Evolutionary conservation across 2,797 vertebrate genomes (phyloP).

Genomic region (Pangasius larnaudii): DNA sequence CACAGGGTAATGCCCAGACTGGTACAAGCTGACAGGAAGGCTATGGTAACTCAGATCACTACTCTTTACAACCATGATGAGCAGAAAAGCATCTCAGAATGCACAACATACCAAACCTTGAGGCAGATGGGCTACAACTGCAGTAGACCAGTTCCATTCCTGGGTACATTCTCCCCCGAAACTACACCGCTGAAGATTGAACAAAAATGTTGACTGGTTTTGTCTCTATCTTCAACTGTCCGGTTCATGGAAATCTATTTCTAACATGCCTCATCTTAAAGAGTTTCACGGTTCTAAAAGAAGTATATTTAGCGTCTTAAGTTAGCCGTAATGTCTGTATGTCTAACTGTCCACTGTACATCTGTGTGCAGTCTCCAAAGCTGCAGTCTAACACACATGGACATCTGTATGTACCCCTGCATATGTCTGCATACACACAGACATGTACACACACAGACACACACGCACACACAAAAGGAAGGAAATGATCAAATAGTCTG

Average conservation of each 20-base stretch:
- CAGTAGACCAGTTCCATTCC: background rate
- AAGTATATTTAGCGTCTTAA: background rate
- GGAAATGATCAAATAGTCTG: constrained; percentile 76
- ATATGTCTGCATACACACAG: constrained; percentile 10
- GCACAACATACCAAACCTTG: background rate
- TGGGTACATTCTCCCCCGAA: background rate
- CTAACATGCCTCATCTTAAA: background rate
- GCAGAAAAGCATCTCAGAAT: background rate
- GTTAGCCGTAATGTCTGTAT: background rate
- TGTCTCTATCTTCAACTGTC: background rate
- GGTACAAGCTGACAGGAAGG: background rate
- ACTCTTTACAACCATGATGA: background rate
- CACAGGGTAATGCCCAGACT: background rate
- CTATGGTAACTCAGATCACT: background rate
- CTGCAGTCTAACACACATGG: background rate
- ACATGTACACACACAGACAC: constrained; percentile 5
- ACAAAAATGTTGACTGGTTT: background rate
- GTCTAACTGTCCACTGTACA: background rate
- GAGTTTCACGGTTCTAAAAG: background rate
- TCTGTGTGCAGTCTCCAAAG: background rate
- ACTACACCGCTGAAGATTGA: background rate
- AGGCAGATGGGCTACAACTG: background rate
- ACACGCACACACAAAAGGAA: constrained; percentile 24
- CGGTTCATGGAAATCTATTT: background rate
- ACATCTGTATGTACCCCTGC: constrained; percentile 10